Percentiles rank a stretch among this genome's conserved stretches.
Conservation (phyloP, 2,797 vertebrate species). For the Champsocephalus gunnari region DNA sequence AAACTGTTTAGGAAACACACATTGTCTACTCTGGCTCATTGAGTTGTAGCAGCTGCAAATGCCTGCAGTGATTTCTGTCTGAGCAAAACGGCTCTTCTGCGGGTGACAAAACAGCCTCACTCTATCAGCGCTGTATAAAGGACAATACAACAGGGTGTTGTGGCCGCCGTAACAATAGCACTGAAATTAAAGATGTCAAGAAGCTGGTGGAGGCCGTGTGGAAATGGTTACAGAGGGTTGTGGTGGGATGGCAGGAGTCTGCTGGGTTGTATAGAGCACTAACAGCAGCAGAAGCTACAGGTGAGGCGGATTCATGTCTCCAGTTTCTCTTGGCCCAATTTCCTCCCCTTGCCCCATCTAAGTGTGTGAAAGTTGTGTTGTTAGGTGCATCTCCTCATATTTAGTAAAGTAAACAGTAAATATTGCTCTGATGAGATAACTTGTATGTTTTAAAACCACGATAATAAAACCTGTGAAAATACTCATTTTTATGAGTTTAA, state of each 20-base stretch:
- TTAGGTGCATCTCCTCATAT: constrained; percentile 35
- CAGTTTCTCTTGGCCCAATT: constrained; percentile 75
- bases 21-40: constrained; percentile 47
- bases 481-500: background rate
- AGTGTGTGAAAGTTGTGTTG: constrained; percentile 66
- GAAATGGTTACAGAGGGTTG: constrained; percentile 45
- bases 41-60: constrained; percentile 51
- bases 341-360: constrained; percentile 59
- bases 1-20: constrained; percentile 69
- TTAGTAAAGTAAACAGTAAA: background rate
- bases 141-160: constrained; percentile 70
- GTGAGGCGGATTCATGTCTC: constrained; percentile 68
- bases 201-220: constrained; percentile 42
- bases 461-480: constrained; percentile 4
- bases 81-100: constrained; percentile 49
- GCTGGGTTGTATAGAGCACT: constrained; percentile 6
- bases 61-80: constrained; percentile 63
- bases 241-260: background rate
- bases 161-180: constrained; percentile 67
- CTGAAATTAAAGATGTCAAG: constrained; percentile 77
- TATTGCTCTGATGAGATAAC: background rate
- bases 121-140: constrained; percentile 52
- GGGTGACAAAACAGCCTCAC: constrained; percentile 67
- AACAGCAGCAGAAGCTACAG: constrained; percentile 42
- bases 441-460: background rate